Evolutionary conservation across 2,113 vertebrate species (phyloP).

Genomic region (Hippocampus guttulatus): DNA sequence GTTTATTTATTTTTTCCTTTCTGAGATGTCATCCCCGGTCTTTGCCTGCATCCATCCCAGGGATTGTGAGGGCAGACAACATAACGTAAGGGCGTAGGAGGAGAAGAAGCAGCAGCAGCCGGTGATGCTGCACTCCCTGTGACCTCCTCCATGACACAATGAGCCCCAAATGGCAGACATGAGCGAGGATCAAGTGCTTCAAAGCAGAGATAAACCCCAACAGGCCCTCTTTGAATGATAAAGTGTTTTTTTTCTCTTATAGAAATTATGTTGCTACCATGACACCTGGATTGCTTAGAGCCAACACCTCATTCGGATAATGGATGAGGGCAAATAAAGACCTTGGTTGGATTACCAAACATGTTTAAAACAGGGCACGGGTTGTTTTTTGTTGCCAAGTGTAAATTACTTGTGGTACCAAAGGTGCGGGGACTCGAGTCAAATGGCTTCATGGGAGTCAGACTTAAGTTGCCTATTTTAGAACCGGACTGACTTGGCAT

Average conservation of each 20-base stretch:
- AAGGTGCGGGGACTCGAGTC: too few species aligned
- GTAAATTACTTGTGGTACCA: too few species aligned
- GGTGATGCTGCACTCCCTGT: slow-evolving; percentile 53
- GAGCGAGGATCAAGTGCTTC: slow-evolving; percentile 66
- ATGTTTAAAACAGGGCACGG: background rate
- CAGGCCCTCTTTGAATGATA: slow-evolving; percentile 57
- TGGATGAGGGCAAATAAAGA: background rate
- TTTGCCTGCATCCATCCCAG: slow-evolving; percentile 14
- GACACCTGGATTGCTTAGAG: slow-evolving; percentile 51
- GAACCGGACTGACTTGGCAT: too few species aligned
- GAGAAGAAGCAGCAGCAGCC: slow-evolving; percentile 34
- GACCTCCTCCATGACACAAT: slow-evolving; percentile 68
- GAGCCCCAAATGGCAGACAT: slow-evolving; percentile 65
- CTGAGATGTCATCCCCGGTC: background rate
- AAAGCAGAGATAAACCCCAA: slow-evolving; percentile 64
- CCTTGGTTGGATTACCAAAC: background rate
- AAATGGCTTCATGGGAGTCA: too few species aligned
- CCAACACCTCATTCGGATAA: slow-evolving; percentile 25
- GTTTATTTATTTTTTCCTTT: background rate
- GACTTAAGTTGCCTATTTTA: too few species aligned
- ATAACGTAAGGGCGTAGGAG: slow-evolving; percentile 20
- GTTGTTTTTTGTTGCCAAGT: background rate
- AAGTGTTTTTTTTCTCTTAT: slow-evolving; percentile 36
- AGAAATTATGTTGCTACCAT: slow-evolving; percentile 48
- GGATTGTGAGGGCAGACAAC: slow-evolving; percentile 18